These are phyloP conservation scores for Diplolepis rosae DNA, from an alignment of 2,888 invertebrate genomes.

Conservation along the genomic window DNA sequence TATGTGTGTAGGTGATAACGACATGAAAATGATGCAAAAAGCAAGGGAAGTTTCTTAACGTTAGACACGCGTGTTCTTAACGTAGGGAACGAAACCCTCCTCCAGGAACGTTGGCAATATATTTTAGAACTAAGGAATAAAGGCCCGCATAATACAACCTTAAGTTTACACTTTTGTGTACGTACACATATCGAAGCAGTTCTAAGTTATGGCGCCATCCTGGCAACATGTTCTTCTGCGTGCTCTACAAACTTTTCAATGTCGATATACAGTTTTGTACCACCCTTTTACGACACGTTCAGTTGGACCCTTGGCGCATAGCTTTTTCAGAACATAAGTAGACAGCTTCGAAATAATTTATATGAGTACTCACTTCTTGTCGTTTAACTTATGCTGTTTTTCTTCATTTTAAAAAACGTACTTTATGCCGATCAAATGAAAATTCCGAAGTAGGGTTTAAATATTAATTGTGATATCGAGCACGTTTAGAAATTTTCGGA, in stretches of 20 bases:
- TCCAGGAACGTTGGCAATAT: slow-evolving; percentile 42
- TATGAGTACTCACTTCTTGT: too few relatives aligned
- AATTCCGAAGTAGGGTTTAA: too few relatives aligned
- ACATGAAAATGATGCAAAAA: slow-evolving; percentile 29
- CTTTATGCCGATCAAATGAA: too few relatives aligned
- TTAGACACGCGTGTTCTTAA: slow-evolving; percentile 28
- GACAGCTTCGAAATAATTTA: too few relatives aligned
- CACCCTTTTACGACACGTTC: slow-evolving; percentile 60
- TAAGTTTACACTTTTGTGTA: slow-evolving; percentile 59
- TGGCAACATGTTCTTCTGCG: slow-evolving; percentile 69
- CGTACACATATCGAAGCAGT: slow-evolving; percentile 62
- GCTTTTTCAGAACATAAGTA: too few relatives aligned
- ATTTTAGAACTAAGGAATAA: slow-evolving; percentile 44
- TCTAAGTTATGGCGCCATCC: slow-evolving; percentile 70
- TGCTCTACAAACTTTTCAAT: slow-evolving; percentile 72
- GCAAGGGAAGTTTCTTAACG: slow-evolving; percentile 19
- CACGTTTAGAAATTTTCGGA: too few relatives aligned
- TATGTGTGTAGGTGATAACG: slow-evolving; percentile 9
- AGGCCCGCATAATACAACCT: slow-evolving; percentile 53
- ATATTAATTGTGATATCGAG: too few relatives aligned
- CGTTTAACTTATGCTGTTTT: too few relatives aligned
- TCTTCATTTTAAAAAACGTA: too few relatives aligned
- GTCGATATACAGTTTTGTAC: slow-evolving; percentile 64
- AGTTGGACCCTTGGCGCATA: slow-evolving; percentile 16
- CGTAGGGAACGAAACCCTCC: slow-evolving; percentile 28